Base-by-base conservation (phyloP, 2,113 vertebrate genomes). In the Saccopteryx bilineata region DNA sequence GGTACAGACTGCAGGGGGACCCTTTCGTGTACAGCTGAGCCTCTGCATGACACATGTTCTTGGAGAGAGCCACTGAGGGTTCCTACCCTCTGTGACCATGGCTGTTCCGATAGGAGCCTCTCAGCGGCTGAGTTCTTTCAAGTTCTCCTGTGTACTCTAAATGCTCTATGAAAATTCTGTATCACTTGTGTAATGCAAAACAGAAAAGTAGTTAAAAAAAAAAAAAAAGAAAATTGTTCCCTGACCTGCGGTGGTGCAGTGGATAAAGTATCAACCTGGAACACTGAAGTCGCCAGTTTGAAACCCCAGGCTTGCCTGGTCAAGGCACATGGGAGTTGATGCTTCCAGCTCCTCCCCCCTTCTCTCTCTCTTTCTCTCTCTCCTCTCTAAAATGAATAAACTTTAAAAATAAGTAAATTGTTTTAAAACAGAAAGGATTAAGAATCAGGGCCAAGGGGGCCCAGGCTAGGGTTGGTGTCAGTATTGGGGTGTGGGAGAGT, bases 381-480 rank as follows among this genome's bases (percentile, higher is more conserved):
- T 39, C 39, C 39, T 39, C 39, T 39, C 3, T 39, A 39, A 39
- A 39, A 39, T 39, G 39, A 39, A 39, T 39, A 39, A 39, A 39
- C 39, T 39, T 78, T 54, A 61, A 72, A 31, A 87, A 66, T 66
- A 69, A 75, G 31, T n/a, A 72, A 78, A 46, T 80, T 15, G 4
- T 74, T 96, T 92, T 83, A 95, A 92, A 95, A 12, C 66, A 94
- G 82, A 79, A 28, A 93, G 9, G 26, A 76, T 78, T 75, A 39
- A 82, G 61, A 31, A 33, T 56, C 24, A n/a, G 78, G 13, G 6
- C 0, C 26, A 61, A 21, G 31, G n/a, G 61, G 82, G 5, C 61
- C 78, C 48, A 54, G 28, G 28, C 26, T 79, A 15, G 39, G 68
- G 19, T 63, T 60, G 39, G 23, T 52, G 48, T 56, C 68, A 52